Evolutionary conservation across 2,113 vertebrate genomes (phyloP).

Genomic region (Scolopax mira): DNA sequence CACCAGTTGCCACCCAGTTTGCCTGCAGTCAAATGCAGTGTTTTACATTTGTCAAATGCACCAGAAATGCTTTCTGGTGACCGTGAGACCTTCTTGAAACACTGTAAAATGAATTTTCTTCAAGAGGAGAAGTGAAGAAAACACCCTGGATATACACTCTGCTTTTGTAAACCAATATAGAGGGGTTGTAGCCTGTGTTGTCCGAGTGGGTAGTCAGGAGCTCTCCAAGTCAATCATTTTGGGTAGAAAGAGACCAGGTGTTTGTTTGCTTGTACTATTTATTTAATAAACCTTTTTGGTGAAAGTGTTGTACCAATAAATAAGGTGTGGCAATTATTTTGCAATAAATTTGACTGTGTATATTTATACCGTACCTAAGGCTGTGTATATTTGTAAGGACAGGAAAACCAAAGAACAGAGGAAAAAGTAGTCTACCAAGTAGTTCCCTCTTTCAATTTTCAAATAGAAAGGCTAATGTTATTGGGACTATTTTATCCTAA

Average conservation of each 20-base stretch:
- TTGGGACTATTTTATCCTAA: not conserved
- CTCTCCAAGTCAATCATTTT: not conserved
- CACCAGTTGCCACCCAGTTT: not conserved
- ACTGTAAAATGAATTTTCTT: not conserved
- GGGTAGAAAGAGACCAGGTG: not conserved
- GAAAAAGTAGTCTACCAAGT: not conserved
- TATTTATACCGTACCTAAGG: not conserved
- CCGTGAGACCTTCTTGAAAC: not conserved
- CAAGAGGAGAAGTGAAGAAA: not conserved
- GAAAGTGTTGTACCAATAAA: not conserved
- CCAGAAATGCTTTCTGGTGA: not conserved
- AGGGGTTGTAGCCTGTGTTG: not conserved
- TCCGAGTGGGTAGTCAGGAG: not conserved
- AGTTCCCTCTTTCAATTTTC: not conserved
- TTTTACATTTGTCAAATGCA: too few species aligned
- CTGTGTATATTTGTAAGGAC: not conserved
- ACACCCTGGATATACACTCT: not conserved
- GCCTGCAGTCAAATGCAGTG: not conserved
- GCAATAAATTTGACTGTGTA: constrained; percentile 18
- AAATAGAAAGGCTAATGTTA: not conserved
- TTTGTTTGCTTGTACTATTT: not conserved
- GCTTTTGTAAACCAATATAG: not conserved
- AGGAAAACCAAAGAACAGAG: not conserved
- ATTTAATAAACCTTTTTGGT: not conserved
- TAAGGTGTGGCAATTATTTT: constrained; percentile 9